Evolutionary conservation across 2,113 vertebrate species (phyloP).

Genomic region (Malurus elegans): DNA sequence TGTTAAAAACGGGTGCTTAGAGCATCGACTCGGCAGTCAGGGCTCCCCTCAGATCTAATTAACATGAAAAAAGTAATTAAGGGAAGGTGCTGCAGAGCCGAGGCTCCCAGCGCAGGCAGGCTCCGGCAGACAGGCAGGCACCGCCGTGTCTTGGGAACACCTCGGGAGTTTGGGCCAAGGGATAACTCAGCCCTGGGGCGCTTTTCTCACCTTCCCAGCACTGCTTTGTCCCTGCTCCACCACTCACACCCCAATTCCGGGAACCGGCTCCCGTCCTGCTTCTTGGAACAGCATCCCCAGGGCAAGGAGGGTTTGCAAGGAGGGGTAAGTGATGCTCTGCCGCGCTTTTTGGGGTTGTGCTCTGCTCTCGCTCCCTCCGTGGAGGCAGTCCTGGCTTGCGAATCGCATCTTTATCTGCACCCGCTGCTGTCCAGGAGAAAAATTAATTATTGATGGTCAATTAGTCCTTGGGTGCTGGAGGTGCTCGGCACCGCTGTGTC

Average conservation of each 20-base stretch:
- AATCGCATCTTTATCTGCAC: constrained; percentile 16
- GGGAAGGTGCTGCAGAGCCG: constrained; percentile 10
- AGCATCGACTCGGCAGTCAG: background rate
- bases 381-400: background rate
- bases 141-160: background rate
- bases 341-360: background rate
- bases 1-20: background rate
- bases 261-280: background rate
- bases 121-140: background rate
- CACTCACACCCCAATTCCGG: rapidly evolving
- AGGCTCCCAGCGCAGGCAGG: background rate
- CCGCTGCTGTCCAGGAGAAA: background rate
- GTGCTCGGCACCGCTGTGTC: background rate
- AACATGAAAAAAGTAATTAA: constrained; percentile 44
- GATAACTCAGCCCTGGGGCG: background rate
- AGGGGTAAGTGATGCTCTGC: background rate
- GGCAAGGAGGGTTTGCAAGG: background rate
- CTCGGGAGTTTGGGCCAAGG: background rate
- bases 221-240: background rate
- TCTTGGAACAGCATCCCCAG: background rate
- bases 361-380: background rate
- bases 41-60: constrained; percentile 22
- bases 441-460: background rate
- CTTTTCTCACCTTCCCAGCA: background rate
- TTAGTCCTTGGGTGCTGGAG: background rate